Base-by-base conservation (phyloP, 2,888 invertebrate genomes). In the Calameuta idolon region DNA sequence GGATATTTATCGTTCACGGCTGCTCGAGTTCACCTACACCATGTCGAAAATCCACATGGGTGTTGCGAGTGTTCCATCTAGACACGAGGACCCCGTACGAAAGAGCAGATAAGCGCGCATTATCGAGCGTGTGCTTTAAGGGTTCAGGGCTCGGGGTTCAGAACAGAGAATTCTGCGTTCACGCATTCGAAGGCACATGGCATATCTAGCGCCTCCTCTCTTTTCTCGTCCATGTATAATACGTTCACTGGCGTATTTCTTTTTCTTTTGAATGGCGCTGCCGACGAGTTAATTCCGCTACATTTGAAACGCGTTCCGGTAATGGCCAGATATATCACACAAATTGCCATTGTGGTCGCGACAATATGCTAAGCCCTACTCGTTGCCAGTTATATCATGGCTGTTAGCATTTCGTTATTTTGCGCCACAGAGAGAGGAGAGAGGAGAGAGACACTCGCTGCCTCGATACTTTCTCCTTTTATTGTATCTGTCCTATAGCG, bases 341-440 rank as follows among this genome's bases (percentile, higher is more conserved):
- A 89, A 91, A 91, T 91, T 91, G 90, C 91, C 89, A 88, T 89
- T 90, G 91, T 89, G 89, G 89, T 87, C 86, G 91, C 89, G 91
- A 91, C 91, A 91, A 91, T 90, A 89, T 88, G 89, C 86, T 87
- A 87, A 88, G 85, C 88, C 83, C 79, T 55, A 23, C 55, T 55
- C 23, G 23, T 55, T 55, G 69, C 78, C 76, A 37, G 77, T 76
- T 76, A 77, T 77, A 78, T 81, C 79, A 55, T 78, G 84, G 85
- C 87, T 87, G 88, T 90, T 90, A 88, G 87, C 87, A 87, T 89
- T 87, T 89, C 89, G 85, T 90, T 90, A 89, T 87, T 88, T 83
- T 83, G 75, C 76, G 35, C 74, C 11, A 4, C 4, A 3, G 11
- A 34, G 37, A n/a, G 35, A 74, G 34, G 34, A 4, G 3, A 30